These are phyloP conservation scores for Lichenostomus cassidix DNA, from an alignment of 2,113 vertebrate genomes.

Conservation along the genomic window DNA sequence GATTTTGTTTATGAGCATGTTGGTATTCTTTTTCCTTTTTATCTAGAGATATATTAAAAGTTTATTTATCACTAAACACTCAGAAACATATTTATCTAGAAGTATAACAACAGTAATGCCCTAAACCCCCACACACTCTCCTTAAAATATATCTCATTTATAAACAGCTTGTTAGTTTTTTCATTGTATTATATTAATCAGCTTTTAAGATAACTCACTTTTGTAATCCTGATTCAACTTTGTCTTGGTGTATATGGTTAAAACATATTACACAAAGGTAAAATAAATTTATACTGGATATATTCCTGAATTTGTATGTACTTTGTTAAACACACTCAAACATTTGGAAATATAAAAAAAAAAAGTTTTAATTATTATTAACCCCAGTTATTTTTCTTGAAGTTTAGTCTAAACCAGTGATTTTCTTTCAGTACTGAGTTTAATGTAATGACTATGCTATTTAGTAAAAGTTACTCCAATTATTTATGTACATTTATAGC, in stretches of 20 bases:
- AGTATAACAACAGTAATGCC: background rate
- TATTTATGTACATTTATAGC: background rate
- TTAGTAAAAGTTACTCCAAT: background rate
- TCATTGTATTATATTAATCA: background rate
- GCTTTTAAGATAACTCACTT: background rate
- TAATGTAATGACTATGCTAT: background rate
- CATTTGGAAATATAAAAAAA: background rate
- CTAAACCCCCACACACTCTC: accelerated
- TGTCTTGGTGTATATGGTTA: background rate
- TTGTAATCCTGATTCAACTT: background rate
- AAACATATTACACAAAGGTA: background rate
- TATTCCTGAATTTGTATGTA: background rate
- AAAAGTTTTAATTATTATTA: background rate
- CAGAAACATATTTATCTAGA: background rate
- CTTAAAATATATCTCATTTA: background rate
- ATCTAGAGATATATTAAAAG: background rate
- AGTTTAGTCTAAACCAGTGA: background rate
- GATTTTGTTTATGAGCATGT: background rate
- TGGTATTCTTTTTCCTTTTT: background rate
- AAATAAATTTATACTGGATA: background rate
- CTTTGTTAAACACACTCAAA: background rate
- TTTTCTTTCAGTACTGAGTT: background rate
- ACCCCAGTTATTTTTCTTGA: background rate
- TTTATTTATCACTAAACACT: background rate
- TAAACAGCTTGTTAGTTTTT: background rate